These are phyloP conservation scores for Narcine bancroftii DNA, from an alignment of 2,113 vertebrate genomes.

Conservation along the genomic window DNA sequence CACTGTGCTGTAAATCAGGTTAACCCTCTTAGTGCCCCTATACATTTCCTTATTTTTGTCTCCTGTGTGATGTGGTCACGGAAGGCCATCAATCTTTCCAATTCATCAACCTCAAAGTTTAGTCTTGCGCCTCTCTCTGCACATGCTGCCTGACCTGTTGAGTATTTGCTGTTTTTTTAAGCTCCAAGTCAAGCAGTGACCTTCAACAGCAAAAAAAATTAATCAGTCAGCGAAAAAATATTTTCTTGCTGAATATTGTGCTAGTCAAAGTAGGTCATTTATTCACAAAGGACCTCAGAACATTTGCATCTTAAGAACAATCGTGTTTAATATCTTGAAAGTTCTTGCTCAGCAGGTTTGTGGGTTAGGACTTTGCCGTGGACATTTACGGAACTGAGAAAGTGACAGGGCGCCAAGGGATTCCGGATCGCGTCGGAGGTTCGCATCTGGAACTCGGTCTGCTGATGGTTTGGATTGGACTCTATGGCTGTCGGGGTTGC, in stretches of 20 bases:
- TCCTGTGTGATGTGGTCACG: not conserved
- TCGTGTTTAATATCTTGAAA: slow-evolving; percentile 4
- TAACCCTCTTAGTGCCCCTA: too few species aligned
- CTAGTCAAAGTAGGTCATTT: slow-evolving; percentile 15
- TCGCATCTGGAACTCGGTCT: too few species aligned
- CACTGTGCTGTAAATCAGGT: not conserved
- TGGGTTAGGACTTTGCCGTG: not conserved
- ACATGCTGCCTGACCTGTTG: too few species aligned
- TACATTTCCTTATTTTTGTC: not conserved
- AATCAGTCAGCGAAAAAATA: not conserved
- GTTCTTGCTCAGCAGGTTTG: not conserved
- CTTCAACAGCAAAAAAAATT: slow-evolving; percentile 7
- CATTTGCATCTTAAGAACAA: slow-evolving; percentile 12
- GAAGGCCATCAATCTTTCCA: not conserved
- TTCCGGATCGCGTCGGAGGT: too few species aligned
- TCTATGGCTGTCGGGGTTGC: too few species aligned
- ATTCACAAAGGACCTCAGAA: slow-evolving; percentile 7
- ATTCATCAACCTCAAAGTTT: too few species aligned
- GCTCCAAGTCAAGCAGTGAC: not conserved
- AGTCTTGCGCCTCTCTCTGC: too few species aligned
- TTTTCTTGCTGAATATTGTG: not conserved
- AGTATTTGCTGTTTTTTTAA: not conserved
- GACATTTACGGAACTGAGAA: too few species aligned
- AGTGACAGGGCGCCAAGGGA: too few species aligned
- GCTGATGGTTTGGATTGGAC: too few species aligned